These are phyloP conservation scores for Bicyclus anynana DNA, from an alignment of 1,140 invertebrate genomes.

Conservation along the genomic window DNA sequence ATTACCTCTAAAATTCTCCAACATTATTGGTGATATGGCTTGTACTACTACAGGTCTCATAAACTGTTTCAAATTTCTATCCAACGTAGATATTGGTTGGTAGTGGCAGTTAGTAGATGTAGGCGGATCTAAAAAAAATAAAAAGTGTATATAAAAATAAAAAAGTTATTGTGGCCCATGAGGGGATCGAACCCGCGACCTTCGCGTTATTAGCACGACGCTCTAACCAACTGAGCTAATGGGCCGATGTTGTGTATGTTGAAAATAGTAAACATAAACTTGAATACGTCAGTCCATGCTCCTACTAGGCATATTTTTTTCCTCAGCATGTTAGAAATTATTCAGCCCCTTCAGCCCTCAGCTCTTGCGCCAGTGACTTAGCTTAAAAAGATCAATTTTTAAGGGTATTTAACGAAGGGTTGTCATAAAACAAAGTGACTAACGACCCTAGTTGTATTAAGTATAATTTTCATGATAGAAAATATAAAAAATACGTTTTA, in stretches of 20 bases:
- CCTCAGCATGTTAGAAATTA: no score
- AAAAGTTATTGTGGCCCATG: constrained; percentile 76
- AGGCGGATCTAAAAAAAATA: constrained; percentile 55
- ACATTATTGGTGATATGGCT: constrained; percentile 71
- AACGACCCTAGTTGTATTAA: no score
- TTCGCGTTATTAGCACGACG: constrained; percentile 48
- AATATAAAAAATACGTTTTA: no score
- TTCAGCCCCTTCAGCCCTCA: no score
- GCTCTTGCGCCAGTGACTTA: no score
- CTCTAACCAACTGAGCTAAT: constrained; percentile 52
- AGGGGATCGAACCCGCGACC: constrained; percentile 65
- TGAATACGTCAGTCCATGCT: no score
- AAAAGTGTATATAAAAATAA: constrained; percentile 30
- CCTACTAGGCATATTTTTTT: no score
- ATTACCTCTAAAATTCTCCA: constrained; percentile 75
- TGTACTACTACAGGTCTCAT: constrained; percentile 72
- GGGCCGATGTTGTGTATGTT: constrained; percentile 20
- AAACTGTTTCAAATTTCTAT: constrained; percentile 69
- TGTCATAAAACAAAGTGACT: no score
- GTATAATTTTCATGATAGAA: no score
- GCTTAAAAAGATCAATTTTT: no score
- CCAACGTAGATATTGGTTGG: constrained; percentile 66
- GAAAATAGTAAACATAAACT: neutral
- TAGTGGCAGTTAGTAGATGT: constrained; percentile 59
- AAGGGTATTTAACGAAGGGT: no score